Evolutionary conservation across 2,113 vertebrate species (phyloP).

Genomic region (Carlito syrichta): DNA sequence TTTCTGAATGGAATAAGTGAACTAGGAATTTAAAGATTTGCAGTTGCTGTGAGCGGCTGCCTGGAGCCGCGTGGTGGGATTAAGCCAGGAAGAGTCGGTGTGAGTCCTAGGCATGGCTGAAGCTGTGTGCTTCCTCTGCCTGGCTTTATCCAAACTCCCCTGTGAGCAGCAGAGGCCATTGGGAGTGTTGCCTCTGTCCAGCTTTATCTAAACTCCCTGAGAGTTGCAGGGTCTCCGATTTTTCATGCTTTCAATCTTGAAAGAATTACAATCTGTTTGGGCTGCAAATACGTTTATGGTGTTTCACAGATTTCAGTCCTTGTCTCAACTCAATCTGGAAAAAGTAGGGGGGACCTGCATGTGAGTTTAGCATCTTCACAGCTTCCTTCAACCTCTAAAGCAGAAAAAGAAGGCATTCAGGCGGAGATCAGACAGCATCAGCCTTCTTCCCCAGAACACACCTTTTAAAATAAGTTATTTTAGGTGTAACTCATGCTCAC

Average conservation of each 20-base stretch:
- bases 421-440: background rate
- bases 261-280: background rate
- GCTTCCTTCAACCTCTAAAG: fast-evolving
- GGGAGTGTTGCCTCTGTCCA: background rate
- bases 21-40: background rate
- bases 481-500: no score
- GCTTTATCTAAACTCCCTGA: fast-evolving
- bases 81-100: fast-evolving
- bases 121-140: background rate
- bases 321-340: background rate
- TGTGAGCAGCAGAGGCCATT: background rate
- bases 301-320: background rate
- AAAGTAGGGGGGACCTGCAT: fast-evolving
- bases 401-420: background rate
- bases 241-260: background rate
- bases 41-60: background rate
- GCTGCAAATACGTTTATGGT: background rate
- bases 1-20: background rate
- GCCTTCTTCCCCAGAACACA: background rate
- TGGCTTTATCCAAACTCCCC: fast-evolving
- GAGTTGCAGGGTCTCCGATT: fast-evolving
- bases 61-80: background rate
- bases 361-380: background rate
- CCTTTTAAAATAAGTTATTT: background rate
- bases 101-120: background rate